Evolutionary conservation across 2,888 invertebrate genomes (phyloP), one percentile per base, ranked within the genome.

Genomic region (Tinea trinotella): DNA sequence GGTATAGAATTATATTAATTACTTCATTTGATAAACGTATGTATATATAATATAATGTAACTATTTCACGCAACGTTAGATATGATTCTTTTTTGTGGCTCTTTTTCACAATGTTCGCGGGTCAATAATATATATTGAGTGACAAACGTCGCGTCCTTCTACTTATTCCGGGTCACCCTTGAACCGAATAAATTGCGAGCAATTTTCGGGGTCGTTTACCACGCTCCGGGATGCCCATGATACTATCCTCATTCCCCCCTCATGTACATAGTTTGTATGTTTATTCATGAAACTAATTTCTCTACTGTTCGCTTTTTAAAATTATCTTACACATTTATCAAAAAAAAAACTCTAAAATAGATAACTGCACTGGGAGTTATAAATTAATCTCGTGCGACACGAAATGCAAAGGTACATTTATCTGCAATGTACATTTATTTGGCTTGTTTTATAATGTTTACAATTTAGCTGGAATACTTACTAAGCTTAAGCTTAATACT

Each of bases 191-290:
- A 79, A 82, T 81, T 79, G 79, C 70, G 61, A 64, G 72, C 76
- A 76, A 81, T 81, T 81, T 82, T 79, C 75, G 73, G 77, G 72
- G 66, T 77, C 76, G 74, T 80, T 78, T 76, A 68, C 75, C 62
- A 74, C 78, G 76, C 74, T 67, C 70, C 74, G 75, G 76, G 74
- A 70, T 68, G 71, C 73, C 72, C 68, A 74, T 76, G 74, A 75
- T 74, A 76, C 46, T 17, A 46, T 19, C 46, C 46, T 17, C 13
- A 44, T 3, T 35, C n/a, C 35, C 40, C 40, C 15, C 12, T n/a
- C 10, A 35, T 35, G 35, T 35, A 35, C 6, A n/a, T n/a, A 35
- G 13, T 40, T 40, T 12, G 40, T 40, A 40, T 48, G n/a, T 48
- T 48, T 40, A 40, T 40, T 40, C 48, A 48, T n/a, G 10, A 18